Conservation (phyloP, 2,113 vertebrate genomes). For the Oreochromis aureus region DNA sequence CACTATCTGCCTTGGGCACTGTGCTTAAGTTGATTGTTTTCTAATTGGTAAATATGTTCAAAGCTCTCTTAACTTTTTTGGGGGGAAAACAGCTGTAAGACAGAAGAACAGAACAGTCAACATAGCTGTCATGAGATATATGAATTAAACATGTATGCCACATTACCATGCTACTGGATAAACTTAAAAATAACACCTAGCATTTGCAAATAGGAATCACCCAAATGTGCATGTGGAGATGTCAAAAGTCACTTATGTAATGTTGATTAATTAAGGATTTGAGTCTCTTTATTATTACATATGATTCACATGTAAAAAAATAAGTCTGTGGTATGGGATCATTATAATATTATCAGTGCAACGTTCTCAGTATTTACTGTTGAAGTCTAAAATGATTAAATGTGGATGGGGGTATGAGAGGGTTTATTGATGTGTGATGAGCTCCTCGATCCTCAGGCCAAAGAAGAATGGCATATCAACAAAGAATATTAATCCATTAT, state of each 20-base stretch:
- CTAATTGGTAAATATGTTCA: not conserved
- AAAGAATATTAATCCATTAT: not conserved
- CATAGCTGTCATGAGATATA: not conserved
- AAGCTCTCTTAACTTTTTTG: not conserved
- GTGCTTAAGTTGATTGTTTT: not conserved
- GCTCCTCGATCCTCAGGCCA: not conserved
- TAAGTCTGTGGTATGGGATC: not conserved
- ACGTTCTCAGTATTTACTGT: not conserved
- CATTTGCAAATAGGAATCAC: not conserved
- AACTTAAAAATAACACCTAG: not conserved
- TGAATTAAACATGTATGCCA: not conserved
- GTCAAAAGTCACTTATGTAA: not conserved
- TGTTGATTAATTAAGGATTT: not conserved
- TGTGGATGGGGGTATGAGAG: not conserved
- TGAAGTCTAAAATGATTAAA: not conserved
- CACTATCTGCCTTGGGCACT: not conserved
- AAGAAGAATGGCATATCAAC: not conserved
- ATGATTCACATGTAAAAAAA: not conserved
- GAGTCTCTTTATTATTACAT: not conserved
- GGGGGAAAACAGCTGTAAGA: not conserved
- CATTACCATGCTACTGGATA: not conserved
- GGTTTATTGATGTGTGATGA: not conserved
- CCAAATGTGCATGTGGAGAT: not conserved
- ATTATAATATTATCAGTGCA: not conserved
- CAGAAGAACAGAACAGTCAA: not conserved